A percentile compares a stretch with the other conserved stretches of the same genome.
phyloP scores from a whole-genome alignment of 2,113 vertebrate genomes.

The Macheiramphus alcinus region DNA sequence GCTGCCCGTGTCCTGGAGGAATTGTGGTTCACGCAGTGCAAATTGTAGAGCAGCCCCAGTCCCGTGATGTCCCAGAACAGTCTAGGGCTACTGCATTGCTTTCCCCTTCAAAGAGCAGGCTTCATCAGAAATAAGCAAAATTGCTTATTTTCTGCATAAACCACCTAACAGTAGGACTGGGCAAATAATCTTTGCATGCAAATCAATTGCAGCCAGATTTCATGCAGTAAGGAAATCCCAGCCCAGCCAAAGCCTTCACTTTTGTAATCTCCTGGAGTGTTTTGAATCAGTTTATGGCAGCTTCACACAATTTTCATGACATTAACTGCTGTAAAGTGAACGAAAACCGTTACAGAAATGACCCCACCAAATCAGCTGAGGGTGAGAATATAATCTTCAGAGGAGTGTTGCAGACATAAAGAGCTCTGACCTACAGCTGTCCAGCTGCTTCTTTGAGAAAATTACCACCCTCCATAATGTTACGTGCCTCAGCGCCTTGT shows the following conservation, averaged over 20 bases:
- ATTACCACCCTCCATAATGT: neutral
- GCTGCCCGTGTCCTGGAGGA: neutral
- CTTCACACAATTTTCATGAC: conserved; percentile 35
- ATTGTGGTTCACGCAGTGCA: neutral
- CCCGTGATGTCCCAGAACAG: neutral
- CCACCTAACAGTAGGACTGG: conserved; percentile 22
- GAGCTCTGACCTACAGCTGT: conserved; percentile 28
- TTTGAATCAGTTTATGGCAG: conserved; percentile 13
- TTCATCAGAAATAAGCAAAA: neutral
- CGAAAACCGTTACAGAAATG: conserved; percentile 18
- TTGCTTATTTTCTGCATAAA: conserved; percentile 32
- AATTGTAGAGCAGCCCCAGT: neutral
- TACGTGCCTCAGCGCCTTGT: neutral
- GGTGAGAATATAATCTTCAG: neutral
- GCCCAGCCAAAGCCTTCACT: neutral
- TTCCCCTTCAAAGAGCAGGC: neutral
- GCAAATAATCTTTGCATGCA: conserved; percentile 32
- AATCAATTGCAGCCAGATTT: conserved; percentile 38
- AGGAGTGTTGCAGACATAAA: conserved; percentile 14
- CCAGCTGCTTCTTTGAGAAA: conserved; percentile 40
- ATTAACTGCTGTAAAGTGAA: conserved; percentile 52
- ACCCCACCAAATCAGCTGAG: conserved; percentile 21
- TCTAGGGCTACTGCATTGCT: neutral
- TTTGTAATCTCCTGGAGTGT: conserved; percentile 16
- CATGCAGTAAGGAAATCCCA: neutral